Conservation (phyloP, 92 coral and sea anemone genomes). For the Scolanthus callimorphus region DNA sequence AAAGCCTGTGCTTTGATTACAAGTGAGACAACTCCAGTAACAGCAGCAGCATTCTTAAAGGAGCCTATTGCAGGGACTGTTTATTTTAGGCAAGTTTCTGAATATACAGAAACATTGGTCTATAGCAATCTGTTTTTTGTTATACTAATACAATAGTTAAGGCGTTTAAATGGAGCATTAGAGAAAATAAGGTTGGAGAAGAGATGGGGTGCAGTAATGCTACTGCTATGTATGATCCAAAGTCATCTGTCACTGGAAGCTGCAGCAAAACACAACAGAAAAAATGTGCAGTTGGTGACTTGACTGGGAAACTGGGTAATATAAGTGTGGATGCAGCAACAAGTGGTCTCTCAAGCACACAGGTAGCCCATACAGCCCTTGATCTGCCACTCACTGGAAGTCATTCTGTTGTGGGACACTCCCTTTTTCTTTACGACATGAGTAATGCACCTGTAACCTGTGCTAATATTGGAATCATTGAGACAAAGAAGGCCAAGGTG, state of each 20-base stretch:
- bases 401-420: constrained; percentile 59
- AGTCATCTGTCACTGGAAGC: not conserved
- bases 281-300: constrained; percentile 57
- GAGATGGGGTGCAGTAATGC: constrained; percentile 30
- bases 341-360: constrained; percentile 36
- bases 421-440: constrained; percentile 44
- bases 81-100: constrained; percentile 61
- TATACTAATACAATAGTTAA: constrained; percentile 16
- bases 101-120: constrained; percentile 43
- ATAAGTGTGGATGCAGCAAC: constrained; percentile 61
- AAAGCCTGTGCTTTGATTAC: constrained; percentile 84
- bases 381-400: constrained; percentile 63
- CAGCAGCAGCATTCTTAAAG: constrained; percentile 67
- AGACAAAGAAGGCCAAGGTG: constrained; percentile 61
- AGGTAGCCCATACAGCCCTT: constrained; percentile 50
- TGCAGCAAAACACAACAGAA: constrained; percentile 34
- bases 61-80: constrained; percentile 85
- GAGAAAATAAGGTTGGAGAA: constrained; percentile 21
- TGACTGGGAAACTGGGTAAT: constrained; percentile 42
- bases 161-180: constrained; percentile 43
- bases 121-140: constrained; percentile 70
- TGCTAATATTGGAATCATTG: constrained; percentile 53
- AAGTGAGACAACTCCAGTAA: constrained; percentile 25
- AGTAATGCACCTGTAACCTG: constrained; percentile 50
- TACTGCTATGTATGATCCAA: constrained; percentile 44